Percentiles rank a stretch among this genome's conserved stretches.
Conservation (phyloP, 2,113 vertebrate species). For the Brachionichthys hirsutus region DNA sequence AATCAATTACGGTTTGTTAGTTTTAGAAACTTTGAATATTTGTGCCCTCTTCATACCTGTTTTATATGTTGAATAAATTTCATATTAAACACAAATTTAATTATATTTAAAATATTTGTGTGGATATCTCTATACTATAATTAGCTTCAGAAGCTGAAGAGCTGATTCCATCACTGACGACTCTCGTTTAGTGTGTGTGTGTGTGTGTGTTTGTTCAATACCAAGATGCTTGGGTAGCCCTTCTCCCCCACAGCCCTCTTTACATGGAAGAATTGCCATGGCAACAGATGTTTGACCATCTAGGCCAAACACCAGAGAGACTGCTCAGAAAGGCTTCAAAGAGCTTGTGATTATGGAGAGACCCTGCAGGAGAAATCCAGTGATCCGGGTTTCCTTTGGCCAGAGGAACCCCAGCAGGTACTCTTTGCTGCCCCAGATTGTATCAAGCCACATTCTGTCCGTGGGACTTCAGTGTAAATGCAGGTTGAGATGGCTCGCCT, state of each 20-base stretch:
- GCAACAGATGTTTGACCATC: constrained; percentile 40
- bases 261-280: constrained; percentile 47
- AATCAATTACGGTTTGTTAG: background rate
- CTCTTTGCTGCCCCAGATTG: no score
- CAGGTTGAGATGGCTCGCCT: no score
- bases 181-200: background rate
- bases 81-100: constrained; percentile 17
- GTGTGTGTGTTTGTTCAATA: constrained; percentile 26
- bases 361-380: no score
- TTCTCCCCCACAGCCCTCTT: constrained; percentile 9
- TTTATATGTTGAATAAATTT: constrained; percentile 57
- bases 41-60: constrained; percentile 8
- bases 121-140: no score
- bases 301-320: constrained; percentile 37
- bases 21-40: constrained; percentile 11
- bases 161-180: no score
- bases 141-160: no score
- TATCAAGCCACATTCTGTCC: no score
- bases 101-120: no score
- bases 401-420: no score
- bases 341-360: background rate
- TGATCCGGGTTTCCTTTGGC: no score
- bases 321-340: constrained; percentile 13
- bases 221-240: constrained; percentile 26
- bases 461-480: no score